A percentile compares a stretch with the other conserved stretches of the same genome.
These are phyloP conservation scores for Drosophila oshimai DNA, from an alignment of 1,140 invertebrate genomes.

Conservation along the genomic window DNA sequence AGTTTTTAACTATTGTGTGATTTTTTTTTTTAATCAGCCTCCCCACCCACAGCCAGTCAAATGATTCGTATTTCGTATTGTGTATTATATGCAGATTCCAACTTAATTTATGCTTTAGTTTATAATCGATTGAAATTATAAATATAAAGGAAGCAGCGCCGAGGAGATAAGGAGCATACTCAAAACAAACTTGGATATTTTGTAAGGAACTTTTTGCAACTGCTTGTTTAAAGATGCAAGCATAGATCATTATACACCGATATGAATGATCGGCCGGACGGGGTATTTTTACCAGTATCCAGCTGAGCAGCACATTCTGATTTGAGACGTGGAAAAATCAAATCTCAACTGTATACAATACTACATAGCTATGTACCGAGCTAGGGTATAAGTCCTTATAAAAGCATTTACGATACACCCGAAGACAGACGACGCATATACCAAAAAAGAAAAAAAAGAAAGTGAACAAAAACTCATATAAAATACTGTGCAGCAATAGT, in stretches of 20 bases:
- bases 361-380: constrained; percentile 8
- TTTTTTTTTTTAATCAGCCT: constrained; percentile 18
- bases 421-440: constrained; percentile 38
- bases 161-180: constrained; percentile 41
- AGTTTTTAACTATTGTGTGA: constrained; percentile 43
- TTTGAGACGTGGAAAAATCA: constrained; percentile 14
- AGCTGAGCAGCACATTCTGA: constrained; percentile 5
- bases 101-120: constrained; percentile 57
- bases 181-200: constrained; percentile 53
- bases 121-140: constrained; percentile 41
- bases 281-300: constrained; percentile 29
- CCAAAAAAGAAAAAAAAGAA: constrained; percentile 48
- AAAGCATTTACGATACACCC: constrained; percentile 53
- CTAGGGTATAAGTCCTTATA: constrained; percentile 13
- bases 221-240: constrained; percentile 17
- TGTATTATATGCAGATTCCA: constrained; percentile 59
- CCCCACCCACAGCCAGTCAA: constrained; percentile 3
- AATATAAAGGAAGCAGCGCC: constrained; percentile 29
- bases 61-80: constrained; percentile 31
- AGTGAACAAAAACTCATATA: constrained; percentile 2
- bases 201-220: constrained; percentile 42
- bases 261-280: constrained; percentile 16
- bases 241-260: constrained; percentile 41
- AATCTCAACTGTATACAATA: constrained; percentile 33
- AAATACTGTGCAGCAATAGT: constrained; percentile 43